A percentile compares a stretch with the other conserved stretches of the same genome.
phyloP scores from a whole-genome alignment of 2,797 vertebrate species.

The Pachyuromys duprasi region DNA sequence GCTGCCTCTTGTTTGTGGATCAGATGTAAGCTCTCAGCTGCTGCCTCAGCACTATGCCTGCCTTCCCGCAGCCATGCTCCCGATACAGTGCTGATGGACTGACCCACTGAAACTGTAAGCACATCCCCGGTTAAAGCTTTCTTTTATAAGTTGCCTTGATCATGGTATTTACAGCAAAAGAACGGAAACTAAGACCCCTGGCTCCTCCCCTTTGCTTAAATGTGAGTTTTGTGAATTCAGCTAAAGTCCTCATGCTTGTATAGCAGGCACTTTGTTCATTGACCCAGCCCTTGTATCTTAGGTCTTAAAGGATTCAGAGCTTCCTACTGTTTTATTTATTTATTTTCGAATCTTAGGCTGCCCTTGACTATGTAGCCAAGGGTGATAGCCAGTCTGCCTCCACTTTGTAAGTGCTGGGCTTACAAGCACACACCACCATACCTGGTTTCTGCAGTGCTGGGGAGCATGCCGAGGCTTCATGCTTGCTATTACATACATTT shows the following conservation, averaged over 20 bases:
- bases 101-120: background rate
- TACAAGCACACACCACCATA: background rate
- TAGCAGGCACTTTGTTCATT: background rate
- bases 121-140: background rate
- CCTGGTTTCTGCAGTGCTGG: background rate
- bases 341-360: background rate
- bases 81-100: background rate
- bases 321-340: background rate
- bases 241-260: background rate
- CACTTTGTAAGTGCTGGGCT: background rate
- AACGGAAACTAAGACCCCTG: background rate
- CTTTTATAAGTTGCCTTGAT: background rate
- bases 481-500: background rate
- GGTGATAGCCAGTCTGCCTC: background rate
- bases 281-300: background rate
- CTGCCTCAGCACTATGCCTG: background rate
- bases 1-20: background rate
- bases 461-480: background rate
- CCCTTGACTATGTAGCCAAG: background rate
- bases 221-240: background rate
- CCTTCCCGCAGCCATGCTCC: background rate
- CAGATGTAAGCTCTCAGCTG: background rate
- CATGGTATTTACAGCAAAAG: background rate
- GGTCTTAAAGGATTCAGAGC: slow-evolving; percentile 34
- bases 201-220: too few species aligned